phyloP scores from a whole-genome alignment of 2,888 invertebrate genomes.

The Ligdia adustata region DNA sequence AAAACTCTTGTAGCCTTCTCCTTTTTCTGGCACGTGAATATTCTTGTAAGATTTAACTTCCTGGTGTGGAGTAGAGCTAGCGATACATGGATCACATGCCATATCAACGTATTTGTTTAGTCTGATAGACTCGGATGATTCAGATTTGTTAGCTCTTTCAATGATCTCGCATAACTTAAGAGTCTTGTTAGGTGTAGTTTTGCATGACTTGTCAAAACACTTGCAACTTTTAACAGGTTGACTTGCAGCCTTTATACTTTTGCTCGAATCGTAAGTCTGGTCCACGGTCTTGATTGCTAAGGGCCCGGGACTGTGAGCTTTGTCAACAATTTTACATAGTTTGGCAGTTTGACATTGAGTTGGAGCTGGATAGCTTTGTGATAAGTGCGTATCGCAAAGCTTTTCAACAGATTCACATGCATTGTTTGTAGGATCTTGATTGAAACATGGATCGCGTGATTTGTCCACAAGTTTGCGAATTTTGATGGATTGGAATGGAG shows the following conservation, averaged over 20 bases:
- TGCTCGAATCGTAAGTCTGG: too few species aligned
- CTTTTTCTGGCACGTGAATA: not conserved
- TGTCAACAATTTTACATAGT: not conserved
- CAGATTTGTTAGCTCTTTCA: not conserved
- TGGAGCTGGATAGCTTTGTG: not conserved
- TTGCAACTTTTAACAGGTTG: too few species aligned
- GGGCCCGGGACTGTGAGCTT: too few species aligned
- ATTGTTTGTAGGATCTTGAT: too few species aligned
- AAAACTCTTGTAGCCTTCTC: not conserved
- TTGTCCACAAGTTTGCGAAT: too few species aligned
- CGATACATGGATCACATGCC: too few species aligned
- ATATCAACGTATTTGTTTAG: too few species aligned
- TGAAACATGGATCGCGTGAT: too few species aligned
- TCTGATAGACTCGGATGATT: not conserved
- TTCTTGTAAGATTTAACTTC: not conserved
- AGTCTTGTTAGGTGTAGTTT: not conserved
- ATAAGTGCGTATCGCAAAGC: too few species aligned
- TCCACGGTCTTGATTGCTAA: too few species aligned
- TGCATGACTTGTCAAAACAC: not conserved
- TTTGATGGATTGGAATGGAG: not conserved
- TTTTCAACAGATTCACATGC: too few species aligned
- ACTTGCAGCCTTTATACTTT: too few species aligned
- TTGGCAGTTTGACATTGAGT: not conserved
- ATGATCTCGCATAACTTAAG: not conserved
- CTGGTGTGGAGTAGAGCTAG: not conserved